Evolutionary conservation across 2,888 invertebrate species (phyloP).

Genomic region (Phaedon cochleariae): DNA sequence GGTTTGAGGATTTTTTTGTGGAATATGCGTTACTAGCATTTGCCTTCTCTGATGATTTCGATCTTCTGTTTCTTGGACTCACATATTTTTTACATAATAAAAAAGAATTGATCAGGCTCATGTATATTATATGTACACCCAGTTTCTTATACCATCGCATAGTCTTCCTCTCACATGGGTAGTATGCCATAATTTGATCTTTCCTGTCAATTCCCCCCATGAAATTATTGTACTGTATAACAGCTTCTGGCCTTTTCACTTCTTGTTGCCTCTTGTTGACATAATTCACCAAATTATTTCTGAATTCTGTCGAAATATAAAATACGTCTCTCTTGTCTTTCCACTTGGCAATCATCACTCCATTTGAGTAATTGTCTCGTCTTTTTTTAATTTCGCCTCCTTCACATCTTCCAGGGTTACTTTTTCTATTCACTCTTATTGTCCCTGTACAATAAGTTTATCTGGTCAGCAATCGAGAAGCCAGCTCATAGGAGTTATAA

Average conservation of each 20-base stretch:
- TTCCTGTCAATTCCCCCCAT: conserved; percentile 35
- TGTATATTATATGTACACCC: too few species aligned
- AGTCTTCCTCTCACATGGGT: too few species aligned
- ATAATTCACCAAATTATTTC: conserved; percentile 34
- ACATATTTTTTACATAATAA: conserved; percentile 25
- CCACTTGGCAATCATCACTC: conserved; percentile 51
- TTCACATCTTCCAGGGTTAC: conserved; percentile 42
- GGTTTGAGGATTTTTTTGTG: conserved; percentile 11
- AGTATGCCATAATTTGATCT: too few species aligned
- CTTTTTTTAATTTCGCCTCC: conserved; percentile 39
- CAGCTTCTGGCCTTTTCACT: conserved; percentile 26
- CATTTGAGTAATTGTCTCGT: conserved; percentile 39
- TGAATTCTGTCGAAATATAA: conserved; percentile 47
- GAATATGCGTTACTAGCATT: neutral
- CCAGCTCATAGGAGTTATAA: conserved; percentile 42
- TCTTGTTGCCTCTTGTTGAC: conserved; percentile 30
- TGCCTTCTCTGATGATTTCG: neutral
- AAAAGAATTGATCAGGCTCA: conserved; percentile 25
- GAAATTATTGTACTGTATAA: conserved; percentile 26
- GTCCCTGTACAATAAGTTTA: conserved; percentile 56
- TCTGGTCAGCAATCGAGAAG: conserved; percentile 24
- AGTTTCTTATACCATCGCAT: too few species aligned
- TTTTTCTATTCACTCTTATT: conserved; percentile 44
- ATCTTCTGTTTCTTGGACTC: conserved; percentile 5
- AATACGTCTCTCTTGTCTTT: conserved; percentile 49